Evolutionary conservation across 2,113 vertebrate species (phyloP).

Genomic region (Mionectes macconnelli): DNA sequence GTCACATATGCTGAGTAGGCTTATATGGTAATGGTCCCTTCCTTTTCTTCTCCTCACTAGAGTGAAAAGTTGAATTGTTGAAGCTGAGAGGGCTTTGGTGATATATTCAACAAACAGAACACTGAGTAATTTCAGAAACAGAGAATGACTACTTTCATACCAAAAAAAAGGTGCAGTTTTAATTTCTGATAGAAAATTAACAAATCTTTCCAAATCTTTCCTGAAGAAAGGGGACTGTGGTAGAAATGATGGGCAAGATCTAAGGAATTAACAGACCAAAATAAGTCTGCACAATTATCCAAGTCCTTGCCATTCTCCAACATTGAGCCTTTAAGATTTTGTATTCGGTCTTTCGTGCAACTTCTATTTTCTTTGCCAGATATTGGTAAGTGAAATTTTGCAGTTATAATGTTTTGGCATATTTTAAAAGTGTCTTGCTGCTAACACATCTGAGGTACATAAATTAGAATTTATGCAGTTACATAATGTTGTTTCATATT

Average conservation of each 20-base stretch:
- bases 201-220: neutral
- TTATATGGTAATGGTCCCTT: neutral
- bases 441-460: neutral
- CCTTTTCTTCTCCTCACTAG: neutral
- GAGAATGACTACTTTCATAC: neutral
- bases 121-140: neutral
- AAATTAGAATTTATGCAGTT: neutral
- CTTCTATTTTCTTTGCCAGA: neutral
- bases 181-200: neutral
- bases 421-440: neutral
- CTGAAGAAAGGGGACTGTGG: neutral
- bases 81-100: neutral
- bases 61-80: neutral
- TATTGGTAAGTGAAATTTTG: neutral
- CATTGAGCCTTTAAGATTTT: neutral
- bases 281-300: neutral
- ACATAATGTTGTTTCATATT: neutral
- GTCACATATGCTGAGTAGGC: neutral
- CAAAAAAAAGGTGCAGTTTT: neutral
- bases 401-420: neutral
- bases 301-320: neutral
- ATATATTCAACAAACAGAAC: neutral
- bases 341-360: neutral
- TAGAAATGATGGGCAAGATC: neutral
- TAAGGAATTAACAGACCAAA: neutral